Evolutionary conservation across 2,113 vertebrate species (phyloP), one percentile per base, ranked within the genome.

Genomic region (Lasiurus borealis): DNA sequence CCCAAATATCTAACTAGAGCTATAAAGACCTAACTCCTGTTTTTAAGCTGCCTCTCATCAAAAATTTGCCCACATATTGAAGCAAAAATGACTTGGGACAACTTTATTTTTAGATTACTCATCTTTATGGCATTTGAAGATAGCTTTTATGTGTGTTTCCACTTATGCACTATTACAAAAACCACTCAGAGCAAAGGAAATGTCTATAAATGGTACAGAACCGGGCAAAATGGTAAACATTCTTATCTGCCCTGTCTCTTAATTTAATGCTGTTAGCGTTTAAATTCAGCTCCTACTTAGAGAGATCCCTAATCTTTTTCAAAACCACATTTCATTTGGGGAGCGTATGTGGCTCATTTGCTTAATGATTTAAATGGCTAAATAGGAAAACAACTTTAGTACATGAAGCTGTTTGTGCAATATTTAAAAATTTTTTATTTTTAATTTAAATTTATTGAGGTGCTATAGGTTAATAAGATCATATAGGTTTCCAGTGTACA

Each of bases 161-260:
- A 90, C 11, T 72, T 93, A 84, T 66, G 90, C 44, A 34, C 66
- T 90, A 14, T 85, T 95, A 78, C 31, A 46, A 48, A 90, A 95
- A 75, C 6, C 64, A 88, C 10, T 50, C 68, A 85, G 68, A 88
- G 46, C 16, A 82, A n/a, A 48, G 52, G 36, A 44, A 59, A 5
- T 52, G 85, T 44, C 64, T 90, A 34, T 54, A 93, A 80, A 71
- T 84, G 76, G 15, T 46, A 2, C n/a, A 88, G 52, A 83, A 15
- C 10, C 54, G 78, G 50, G 48, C 2, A 81, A 77, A 69, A 90
- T 40, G 36, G 36, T 59, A 50, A 87, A 40, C 0, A 2, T 82
- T 31, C 10, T 66, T 11, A 16, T 54, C 6, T 29, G 11, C 71
- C 40, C 25, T 40, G 25, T 73, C 52, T 96, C 52, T 93, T 71